These are phyloP conservation scores for Lagopus leucura DNA, from an alignment of 2,113 vertebrate species.

Conservation along the genomic window DNA sequence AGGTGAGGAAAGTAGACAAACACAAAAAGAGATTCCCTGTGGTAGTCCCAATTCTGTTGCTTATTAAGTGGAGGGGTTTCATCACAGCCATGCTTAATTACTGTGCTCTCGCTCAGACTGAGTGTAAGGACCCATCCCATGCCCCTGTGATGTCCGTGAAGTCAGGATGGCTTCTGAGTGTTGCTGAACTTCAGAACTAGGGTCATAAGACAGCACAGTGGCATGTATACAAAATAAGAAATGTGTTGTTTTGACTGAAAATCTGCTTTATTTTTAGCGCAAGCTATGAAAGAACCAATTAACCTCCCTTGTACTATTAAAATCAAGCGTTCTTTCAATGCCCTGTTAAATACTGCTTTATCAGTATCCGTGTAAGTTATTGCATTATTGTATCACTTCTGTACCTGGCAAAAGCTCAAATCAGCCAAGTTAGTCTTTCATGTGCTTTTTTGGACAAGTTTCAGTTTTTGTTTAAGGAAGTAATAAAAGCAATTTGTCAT, in stretches of 20 bases:
- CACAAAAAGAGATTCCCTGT: not conserved
- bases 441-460: constrained; percentile 58
- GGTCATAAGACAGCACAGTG: not conserved
- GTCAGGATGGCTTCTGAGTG: not conserved
- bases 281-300: constrained; percentile 12
- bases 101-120: not conserved
- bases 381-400: constrained; percentile 28
- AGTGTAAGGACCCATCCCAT: not conserved
- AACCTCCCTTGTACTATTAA: constrained; percentile 16
- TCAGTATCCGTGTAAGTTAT: constrained; percentile 25
- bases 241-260: constrained; percentile 22
- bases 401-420: constrained; percentile 40
- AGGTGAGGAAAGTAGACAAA: constrained; percentile 23
- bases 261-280: constrained; percentile 27
- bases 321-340: constrained; percentile 23
- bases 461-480: constrained; percentile 68
- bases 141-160: not conserved
- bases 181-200: not conserved
- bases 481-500: constrained; percentile 61
- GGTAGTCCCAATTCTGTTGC: not conserved
- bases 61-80: not conserved
- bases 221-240: not conserved
- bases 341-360: constrained; percentile 31
- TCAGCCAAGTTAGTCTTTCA: constrained; percentile 45
- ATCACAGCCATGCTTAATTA: not conserved